A percentile compares a stretch with the other conserved stretches of the same genome.
phyloP scores from a whole-genome alignment of 2,797 vertebrate species.

The Emydoidea blandingii region DNA sequence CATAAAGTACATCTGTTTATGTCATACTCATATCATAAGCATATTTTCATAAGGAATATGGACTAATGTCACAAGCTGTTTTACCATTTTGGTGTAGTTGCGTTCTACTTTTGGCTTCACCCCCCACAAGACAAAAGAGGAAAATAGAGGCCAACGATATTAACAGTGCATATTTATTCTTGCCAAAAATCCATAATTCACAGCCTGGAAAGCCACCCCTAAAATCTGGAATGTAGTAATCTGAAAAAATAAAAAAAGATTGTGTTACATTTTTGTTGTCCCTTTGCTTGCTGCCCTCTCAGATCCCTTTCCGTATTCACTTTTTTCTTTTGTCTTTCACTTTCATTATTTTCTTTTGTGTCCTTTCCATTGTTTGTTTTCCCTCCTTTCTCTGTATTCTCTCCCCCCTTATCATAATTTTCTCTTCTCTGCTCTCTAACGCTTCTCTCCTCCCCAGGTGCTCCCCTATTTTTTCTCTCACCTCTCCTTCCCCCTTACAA shows the following conservation, averaged over 20 bases:
- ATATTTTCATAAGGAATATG: too few species aligned
- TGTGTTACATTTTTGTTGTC: not conserved
- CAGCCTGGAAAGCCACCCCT: not conserved
- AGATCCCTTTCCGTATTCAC: not conserved
- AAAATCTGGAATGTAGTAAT: not conserved
- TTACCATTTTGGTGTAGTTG: not conserved
- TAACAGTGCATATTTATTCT: not conserved
- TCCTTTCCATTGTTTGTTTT: not conserved
- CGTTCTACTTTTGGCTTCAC: not conserved
- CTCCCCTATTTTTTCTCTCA: not conserved
- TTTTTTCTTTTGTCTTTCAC: not conserved
- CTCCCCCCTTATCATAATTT: not conserved
- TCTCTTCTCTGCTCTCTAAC: not conserved
- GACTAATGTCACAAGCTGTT: too few species aligned
- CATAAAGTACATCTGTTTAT: too few species aligned
- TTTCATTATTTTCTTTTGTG: not conserved
- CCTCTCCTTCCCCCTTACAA: not conserved
- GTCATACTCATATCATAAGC: too few species aligned
- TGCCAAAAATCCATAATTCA: not conserved
- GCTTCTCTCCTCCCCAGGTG: not conserved
- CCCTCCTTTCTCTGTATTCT: not conserved
- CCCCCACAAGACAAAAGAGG: not conserved
- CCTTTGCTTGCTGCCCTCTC: not conserved
- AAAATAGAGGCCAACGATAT: accelerated
- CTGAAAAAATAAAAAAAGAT: not conserved